phyloP scores from a whole-genome alignment of 2,888 invertebrate genomes.

The Drepana falcataria region DNA sequence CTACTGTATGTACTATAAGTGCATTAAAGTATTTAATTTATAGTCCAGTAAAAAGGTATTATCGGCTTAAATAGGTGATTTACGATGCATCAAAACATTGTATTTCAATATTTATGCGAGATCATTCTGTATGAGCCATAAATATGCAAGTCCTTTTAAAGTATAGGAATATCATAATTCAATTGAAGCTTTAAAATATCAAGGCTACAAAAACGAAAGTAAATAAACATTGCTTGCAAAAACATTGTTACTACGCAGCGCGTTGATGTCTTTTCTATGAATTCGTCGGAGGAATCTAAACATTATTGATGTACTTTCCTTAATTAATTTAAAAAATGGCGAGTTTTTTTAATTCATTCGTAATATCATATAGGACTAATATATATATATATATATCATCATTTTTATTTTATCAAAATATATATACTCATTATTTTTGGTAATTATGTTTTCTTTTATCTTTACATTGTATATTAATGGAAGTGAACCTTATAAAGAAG shows the following conservation, averaged over 20 bases:
- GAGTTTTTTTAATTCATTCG: no score
- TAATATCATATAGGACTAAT: no score
- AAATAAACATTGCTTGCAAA: constrained; percentile 9
- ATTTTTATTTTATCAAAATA: no score
- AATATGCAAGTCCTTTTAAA: no score
- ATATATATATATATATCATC: no score
- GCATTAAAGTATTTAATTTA: constrained; percentile 19
- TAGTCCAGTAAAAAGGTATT: constrained; percentile 13
- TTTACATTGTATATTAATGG: no score
- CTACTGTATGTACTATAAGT: constrained; percentile 15
- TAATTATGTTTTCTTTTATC: no score
- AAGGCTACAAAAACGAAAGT: constrained; percentile 10
- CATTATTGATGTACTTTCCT: constrained; percentile 5
- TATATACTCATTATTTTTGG: no score
- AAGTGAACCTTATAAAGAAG: no score
- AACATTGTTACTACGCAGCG: constrained; percentile 21
- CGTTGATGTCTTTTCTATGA: constrained; percentile 68
- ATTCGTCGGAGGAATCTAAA: constrained; percentile 6
- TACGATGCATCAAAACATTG: constrained; percentile 20
- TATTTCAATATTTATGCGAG: constrained; percentile 17
- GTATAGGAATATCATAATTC: no score
- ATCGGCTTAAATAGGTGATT: constrained; percentile 13
- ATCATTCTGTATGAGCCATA: constrained; percentile 4
- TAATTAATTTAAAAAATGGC: not conserved
- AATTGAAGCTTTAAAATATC: no score